Evolutionary conservation across 2,113 vertebrate genomes (phyloP), one percentile per base, ranked within the genome.

Genomic region (Crotalus helleri): DNA sequence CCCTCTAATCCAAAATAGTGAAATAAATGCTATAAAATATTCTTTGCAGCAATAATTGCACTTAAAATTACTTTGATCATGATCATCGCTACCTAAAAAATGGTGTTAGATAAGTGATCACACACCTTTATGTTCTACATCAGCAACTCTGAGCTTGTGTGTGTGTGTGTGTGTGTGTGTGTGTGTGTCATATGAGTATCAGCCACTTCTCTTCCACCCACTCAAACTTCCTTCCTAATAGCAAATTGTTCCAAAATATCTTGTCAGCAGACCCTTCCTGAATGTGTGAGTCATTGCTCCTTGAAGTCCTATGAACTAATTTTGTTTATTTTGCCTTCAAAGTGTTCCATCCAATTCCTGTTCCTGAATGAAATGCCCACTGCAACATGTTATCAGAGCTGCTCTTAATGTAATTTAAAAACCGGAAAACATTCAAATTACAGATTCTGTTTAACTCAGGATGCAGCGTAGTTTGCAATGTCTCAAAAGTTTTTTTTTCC

Each of bases 141-240:
- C 95, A 96, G 94, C 92, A 95, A 91, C 95, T 97, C 95, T 85
- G 94, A 95, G 92, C 91, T 90, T 92, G 86, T 74, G 86, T 44
- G 1, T 95, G 96, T 1, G 86, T 93, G 88, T 85, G 69, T 94
- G 96, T 74, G 86, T 44, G 1, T 95, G 96, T 1, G 74, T 89
- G 92, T 95, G 93, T 97, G 97, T 98, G 97, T 98, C 97, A 97
- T 94, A 92, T 96, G 96, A 97, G 93, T 93, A 94, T 95, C 95
- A 97, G 96, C 92, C 96, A 93, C 93, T 97, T 97, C 96, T 97
- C 96, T 96, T 96, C 94, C 95, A 95, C 97, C 97, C 96, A 97
- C 97, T 97, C 96, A 95, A 58, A 95, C 97, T 97, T 98, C 97
- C 97, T 98, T 97, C 96, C 97, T 97, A 98, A 97, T 96, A 97